Base-by-base conservation (phyloP, 2,888 invertebrate genomes). In the Brassicogethes aeneus region DNA sequence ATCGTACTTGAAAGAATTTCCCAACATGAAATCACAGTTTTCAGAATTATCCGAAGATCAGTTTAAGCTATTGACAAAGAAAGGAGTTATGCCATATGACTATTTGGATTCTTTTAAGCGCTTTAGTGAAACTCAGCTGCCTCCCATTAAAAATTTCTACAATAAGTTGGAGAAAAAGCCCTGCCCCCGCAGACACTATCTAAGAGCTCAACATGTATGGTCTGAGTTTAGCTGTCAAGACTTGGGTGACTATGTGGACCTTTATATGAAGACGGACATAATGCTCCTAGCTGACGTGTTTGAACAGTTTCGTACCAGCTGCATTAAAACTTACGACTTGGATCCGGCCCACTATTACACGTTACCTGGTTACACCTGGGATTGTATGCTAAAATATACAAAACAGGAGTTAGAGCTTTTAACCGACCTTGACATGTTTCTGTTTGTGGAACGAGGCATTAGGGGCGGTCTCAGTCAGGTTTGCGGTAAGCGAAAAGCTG, bases 191-290 rank as follows among this genome's bases (percentile, higher is more conserved):
- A 45, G 42, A 16, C 57, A 61, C 35, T 65, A 65, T 47, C 29
- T 44, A n/a, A 60, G 60, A 51, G 65, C 66, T 3, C 17, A 45
- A 29, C 46, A 43, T 3, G 57, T 65, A 1, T 66, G 64, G 61
- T 13, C 46, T 1, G 39, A 30, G 15, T 65, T 67, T 36, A 33
- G 54, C 1, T 53, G 56, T 17, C 38, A 50, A 29, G 60, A 45
- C 15, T 40, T 66, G 13, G 55, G 55, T 2, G 59, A 64, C 39
- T 68, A 66, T 43, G 50, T 53, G 1, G 56, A 63, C 23, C 13
- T 64, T 2, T 64, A 65, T 44, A 33, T 65, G 15, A 61, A 59
- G 48, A 56, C 57, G 1, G 64, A 68, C 46, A 55, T 66, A 1
- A 39, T 64, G 10, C 42, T 65, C 2, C 40, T 62, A 16, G 52